Conservation (phyloP, 2,888 invertebrate genomes). For the Patella depressa region DNA sequence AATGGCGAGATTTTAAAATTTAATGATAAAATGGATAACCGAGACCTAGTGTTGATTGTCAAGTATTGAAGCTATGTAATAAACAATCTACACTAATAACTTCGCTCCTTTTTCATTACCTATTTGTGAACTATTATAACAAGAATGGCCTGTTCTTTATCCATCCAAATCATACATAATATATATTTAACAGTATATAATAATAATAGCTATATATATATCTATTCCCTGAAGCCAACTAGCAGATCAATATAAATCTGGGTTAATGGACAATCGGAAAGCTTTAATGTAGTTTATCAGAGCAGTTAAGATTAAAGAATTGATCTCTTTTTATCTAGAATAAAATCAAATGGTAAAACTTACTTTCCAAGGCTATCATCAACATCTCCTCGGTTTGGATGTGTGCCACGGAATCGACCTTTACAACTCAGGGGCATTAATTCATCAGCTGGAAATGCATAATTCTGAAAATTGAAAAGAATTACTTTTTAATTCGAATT, state of each 20-base stretch:
- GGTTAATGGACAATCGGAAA: no score
- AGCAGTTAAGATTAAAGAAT: not conserved
- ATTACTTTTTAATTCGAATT: not conserved
- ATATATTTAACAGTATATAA: not conserved
- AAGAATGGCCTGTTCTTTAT: no score
- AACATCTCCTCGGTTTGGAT: constrained; percentile 93
- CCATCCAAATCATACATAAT: no score
- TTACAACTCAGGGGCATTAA: constrained; percentile 96
- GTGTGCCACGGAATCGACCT: constrained; percentile 90
- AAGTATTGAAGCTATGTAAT: no score
- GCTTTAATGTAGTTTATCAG: not conserved
- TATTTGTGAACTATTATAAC: no score
- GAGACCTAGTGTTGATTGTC: no score
- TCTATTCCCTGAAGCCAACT: not conserved
- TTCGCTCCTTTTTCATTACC: no score
- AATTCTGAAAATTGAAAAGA: constrained; percentile 73
- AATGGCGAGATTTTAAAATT: no score
- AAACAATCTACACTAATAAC: no score
- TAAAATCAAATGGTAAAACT: constrained; percentile 70
- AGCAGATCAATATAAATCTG: not conserved
- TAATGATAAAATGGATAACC: no score
- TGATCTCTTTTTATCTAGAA: not conserved
- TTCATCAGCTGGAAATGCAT: constrained; percentile 98
- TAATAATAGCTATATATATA: not conserved
- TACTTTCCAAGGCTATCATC: constrained; percentile 98